Percentiles rank a stretch among this genome's conserved stretches.
Conservation (phyloP, 2,888 invertebrate genomes). For the Limenitis camilla region DNA sequence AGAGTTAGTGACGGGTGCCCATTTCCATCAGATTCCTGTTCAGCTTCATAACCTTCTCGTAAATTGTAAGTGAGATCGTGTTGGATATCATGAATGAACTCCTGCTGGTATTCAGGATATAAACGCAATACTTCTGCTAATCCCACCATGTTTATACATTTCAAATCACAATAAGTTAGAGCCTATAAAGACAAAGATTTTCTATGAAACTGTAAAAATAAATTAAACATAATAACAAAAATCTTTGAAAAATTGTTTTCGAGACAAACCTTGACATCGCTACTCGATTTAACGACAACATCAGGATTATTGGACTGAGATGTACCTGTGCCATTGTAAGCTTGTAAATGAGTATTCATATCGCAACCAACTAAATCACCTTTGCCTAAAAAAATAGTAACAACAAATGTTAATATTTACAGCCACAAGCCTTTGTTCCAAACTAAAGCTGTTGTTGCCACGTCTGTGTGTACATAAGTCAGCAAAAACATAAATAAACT, state of each 20-base stretch:
- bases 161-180: constrained; percentile 95
- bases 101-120: constrained; percentile 96
- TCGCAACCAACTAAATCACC: constrained; percentile 96
- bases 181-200: constrained; percentile 71
- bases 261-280: constrained; percentile 84
- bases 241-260: neutral
- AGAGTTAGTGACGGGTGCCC: constrained; percentile 87
- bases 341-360: constrained; percentile 86
- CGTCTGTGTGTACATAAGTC: no score
- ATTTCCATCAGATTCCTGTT: constrained; percentile 84
- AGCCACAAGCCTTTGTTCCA: no score
- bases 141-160: constrained; percentile 93
- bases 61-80: constrained; percentile 96
- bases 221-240: neutral
- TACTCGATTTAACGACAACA: constrained; percentile 92
- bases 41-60: constrained; percentile 93
- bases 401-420: neutral
- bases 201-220: neutral
- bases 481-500: neutral
- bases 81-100: constrained; percentile 94
- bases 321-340: constrained; percentile 75
- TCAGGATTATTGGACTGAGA: constrained; percentile 79
- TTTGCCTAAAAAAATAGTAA: constrained; percentile 81
- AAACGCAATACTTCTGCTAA: constrained; percentile 90
- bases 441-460: no score